phyloP scores from a whole-genome alignment of 2,797 vertebrate species.

The Emydoidea blandingii region DNA sequence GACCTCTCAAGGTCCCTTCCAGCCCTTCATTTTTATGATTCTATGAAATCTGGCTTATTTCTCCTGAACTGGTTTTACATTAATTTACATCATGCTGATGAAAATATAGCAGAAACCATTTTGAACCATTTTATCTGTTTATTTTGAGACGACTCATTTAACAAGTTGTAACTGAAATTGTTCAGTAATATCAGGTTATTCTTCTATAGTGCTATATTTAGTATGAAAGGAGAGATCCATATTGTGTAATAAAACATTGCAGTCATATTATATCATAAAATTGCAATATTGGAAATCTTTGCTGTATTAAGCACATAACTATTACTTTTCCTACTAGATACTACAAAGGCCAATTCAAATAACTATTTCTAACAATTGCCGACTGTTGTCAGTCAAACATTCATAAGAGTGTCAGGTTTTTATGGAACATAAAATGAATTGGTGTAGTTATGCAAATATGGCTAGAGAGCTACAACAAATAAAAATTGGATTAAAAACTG shows the following conservation, averaged over 20 bases:
- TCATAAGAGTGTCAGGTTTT: neutral
- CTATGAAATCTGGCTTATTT: neutral
- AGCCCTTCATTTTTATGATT: neutral
- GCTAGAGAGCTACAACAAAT: neutral
- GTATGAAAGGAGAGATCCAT: neutral
- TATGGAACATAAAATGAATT: neutral
- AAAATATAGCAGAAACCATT: neutral
- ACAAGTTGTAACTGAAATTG: neutral
- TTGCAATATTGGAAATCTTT: neutral
- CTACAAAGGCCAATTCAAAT: neutral
- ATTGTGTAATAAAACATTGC: neutral
- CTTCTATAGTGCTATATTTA: neutral
- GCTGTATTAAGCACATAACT: neutral
- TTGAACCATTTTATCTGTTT: rapidly evolving
- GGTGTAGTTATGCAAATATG: neutral
- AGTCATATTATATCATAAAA: neutral
- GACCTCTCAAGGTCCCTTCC: neutral
- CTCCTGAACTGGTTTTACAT: neutral
- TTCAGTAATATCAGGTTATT: neutral
- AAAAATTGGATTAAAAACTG: neutral
- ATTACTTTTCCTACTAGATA: neutral
- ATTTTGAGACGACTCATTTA: neutral
- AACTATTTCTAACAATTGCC: neutral
- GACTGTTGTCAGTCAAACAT: neutral
- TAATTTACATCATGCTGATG: neutral